Conservation (phyloP, 2,113 vertebrate genomes). For the Tricholaema leucomelas region DNA sequence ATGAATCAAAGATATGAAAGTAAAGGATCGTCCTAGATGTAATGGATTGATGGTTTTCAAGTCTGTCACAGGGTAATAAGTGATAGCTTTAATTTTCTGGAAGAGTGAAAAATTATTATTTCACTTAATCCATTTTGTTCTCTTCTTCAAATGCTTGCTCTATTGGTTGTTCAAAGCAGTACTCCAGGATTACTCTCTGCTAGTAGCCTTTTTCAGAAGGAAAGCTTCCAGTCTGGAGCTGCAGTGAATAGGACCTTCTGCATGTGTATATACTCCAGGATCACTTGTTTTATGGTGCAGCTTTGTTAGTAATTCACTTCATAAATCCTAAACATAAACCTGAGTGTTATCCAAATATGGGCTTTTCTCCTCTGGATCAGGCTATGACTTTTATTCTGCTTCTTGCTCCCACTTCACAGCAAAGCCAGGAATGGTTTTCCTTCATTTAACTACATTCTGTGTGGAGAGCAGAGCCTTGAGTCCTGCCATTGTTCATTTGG, state of each 20-base stretch:
- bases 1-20: background rate
- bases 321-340: background rate
- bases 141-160: background rate
- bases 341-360: no score
- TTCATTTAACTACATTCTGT: background rate
- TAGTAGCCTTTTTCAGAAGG: background rate
- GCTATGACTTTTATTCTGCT: background rate
- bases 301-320: background rate
- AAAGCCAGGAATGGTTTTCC: background rate
- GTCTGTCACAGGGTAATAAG: background rate
- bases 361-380: background rate
- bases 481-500: background rate
- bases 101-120: background rate
- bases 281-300: background rate
- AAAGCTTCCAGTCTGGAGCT: background rate
- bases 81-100: background rate
- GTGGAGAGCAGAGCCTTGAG: background rate
- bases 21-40: background rate
- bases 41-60: background rate
- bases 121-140: background rate
- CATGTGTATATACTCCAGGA: rapidly evolving
- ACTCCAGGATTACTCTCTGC: background rate
- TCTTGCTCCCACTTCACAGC: background rate
- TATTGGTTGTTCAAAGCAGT: background rate
- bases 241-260: background rate